Evolutionary conservation across 2,113 vertebrate genomes (phyloP), one percentile per base, ranked within the genome.

Genomic region (Petrocephalus zakoni): DNA sequence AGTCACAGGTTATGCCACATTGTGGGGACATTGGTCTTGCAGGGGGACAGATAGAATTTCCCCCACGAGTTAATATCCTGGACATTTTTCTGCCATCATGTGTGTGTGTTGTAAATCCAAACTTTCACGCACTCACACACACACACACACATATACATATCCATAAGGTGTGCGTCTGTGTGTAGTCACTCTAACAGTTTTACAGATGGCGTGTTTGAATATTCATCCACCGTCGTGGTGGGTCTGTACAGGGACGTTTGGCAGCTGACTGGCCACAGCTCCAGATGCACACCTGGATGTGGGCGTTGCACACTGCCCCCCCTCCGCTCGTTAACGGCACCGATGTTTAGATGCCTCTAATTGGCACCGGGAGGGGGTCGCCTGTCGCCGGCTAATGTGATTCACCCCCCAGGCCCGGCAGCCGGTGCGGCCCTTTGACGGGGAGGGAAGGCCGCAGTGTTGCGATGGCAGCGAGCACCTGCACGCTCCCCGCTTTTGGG

Each of bases 21-120:
- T 85, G 82, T 42, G 85, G 78, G 55, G 83, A 49, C 22, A 7
- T 78, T 78, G 37, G 25, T 42, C 81, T 46, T 15, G 55, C 85
- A 21, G 47, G 25, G 42, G 81, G 53, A 64, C 78, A 88, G 55
- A 85, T 85, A 85, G 82, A 88, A 84, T 85, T 88, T 88, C 42
- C 78, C 42, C 46, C 61, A 85, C 85, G 75, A 88, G 68, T 82
- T 81, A 49, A 53, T 46, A 61, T 83, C 55, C 78, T 21, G 21
- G 9, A 84, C 52, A 88, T 83, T 58, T 88, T 68, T 83, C 53
- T 56, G 55, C 22, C 78, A 22, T n/a, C n/a, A n/a, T n/a, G n/a
- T n/a, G n/a, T n/a, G n/a, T n/a, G n/a, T n/a, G 42, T 42, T 42
- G 42, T 42, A 42, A 42, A 42, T 42, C 42, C 42, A 42, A 42